phyloP scores from a whole-genome alignment of 2,888 invertebrate genomes.

The Meiosimyza decipiens region DNA sequence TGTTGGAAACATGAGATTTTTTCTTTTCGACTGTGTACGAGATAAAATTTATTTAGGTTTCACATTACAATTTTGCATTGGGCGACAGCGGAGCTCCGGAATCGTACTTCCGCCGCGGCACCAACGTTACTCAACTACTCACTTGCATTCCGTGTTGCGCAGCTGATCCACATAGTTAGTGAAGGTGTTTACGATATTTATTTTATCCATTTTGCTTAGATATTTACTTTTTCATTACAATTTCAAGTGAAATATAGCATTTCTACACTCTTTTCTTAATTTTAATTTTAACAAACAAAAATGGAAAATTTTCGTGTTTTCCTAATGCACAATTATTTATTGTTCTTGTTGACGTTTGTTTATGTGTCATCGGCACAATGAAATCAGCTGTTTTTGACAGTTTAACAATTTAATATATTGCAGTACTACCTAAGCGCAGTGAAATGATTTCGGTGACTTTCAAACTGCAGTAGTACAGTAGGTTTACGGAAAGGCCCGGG shows the following conservation, averaged over 20 bases:
- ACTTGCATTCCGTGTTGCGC: conserved; percentile 67
- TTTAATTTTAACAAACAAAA: not conserved
- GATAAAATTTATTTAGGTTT: no score
- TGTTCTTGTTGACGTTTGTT: conserved; percentile 26
- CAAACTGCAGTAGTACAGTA: conserved; percentile 8
- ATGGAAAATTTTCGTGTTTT: conserved; percentile 3
- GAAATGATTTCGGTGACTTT: not conserved
- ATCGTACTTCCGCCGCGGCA: not conserved
- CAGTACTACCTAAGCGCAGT: not conserved
- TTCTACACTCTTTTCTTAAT: conserved; percentile 2
- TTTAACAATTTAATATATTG: no score
- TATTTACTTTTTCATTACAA: not conserved
- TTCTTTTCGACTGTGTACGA: conserved; percentile 75
- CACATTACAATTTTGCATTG: no score
- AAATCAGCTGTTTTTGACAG: conserved; percentile 15
- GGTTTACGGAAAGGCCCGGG: not conserved
- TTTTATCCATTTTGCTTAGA: conserved; percentile 14
- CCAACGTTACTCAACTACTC: conserved; percentile 37
- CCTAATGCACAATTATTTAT: conserved; percentile 1
- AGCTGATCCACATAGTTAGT: conserved; percentile 62
- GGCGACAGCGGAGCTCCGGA: not conserved
- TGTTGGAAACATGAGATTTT: conserved; percentile 78
- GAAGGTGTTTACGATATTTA: conserved; percentile 54
- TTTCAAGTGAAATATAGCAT: not conserved
- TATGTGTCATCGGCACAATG: conserved; percentile 2